A percentile compares a stretch with the other conserved stretches of the same genome.
phyloP scores from a whole-genome alignment of 2,113 vertebrate genomes.

The Toxostoma redivivum region DNA sequence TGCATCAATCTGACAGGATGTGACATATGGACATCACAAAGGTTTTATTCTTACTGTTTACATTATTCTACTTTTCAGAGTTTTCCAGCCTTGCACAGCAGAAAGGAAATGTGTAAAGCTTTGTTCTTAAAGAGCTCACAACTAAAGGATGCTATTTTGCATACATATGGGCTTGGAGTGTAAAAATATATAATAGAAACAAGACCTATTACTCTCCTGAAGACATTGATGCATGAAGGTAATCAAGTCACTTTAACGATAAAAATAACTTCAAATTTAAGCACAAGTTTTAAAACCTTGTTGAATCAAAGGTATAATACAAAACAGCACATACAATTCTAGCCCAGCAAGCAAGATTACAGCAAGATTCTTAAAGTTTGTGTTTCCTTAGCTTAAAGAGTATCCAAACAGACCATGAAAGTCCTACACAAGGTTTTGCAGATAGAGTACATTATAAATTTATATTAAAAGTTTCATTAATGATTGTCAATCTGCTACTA shows the following conservation, averaged over 20 bases:
- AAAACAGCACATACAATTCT: not conserved
- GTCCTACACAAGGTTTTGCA: not conserved
- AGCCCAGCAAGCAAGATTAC: not conserved
- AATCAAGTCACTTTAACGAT: not conserved
- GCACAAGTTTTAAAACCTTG: not conserved
- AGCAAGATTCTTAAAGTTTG: not conserved
- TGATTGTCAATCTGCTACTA: constrained; percentile 25
- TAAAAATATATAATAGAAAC: not conserved
- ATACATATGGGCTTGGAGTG: not conserved
- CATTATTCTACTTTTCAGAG: not conserved
- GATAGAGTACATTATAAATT: not conserved
- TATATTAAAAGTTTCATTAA: not conserved
- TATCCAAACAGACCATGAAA: not conserved
- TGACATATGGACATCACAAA: not conserved
- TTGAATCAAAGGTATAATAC: not conserved
- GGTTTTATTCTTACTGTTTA: not conserved
- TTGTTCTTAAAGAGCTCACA: not conserved
- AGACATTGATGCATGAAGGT: constrained; percentile 10
- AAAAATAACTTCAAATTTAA: not conserved
- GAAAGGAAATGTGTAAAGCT: not conserved
- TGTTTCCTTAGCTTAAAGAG: not conserved
- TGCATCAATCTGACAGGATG: not conserved
- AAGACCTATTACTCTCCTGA: not conserved
- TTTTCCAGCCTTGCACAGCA: not conserved
- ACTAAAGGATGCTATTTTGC: not conserved